Conservation (phyloP, 1,140 invertebrate species). For the Anadara kagoshimensis region DNA sequence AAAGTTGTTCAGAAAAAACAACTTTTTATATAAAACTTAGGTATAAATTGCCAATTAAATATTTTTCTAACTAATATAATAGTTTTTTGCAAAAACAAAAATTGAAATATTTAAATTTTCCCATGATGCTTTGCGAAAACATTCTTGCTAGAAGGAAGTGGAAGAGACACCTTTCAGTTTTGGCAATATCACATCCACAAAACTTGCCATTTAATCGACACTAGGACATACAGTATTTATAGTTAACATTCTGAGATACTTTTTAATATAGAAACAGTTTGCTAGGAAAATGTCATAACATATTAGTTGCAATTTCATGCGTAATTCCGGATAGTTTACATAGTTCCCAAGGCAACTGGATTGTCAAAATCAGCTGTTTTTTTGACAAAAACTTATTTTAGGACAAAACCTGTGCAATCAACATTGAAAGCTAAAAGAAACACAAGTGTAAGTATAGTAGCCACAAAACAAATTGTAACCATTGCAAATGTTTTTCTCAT, state of each 20-base stretch:
- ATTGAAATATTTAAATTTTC: background rate
- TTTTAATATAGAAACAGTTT: background rate
- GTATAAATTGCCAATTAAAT: too few relatives aligned
- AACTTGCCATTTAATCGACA: too few relatives aligned
- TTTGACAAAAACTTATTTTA: too few relatives aligned
- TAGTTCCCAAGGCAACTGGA: constrained; percentile 50
- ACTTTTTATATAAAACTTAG: too few relatives aligned
- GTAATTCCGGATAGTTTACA: constrained; percentile 32
- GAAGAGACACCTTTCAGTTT: background rate
- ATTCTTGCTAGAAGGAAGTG: constrained; percentile 13
- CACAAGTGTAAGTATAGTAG: too few relatives aligned
- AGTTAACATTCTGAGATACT: background rate
- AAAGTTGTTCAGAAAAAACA: background rate
- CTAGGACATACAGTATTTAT: background rate
- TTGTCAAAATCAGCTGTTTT: background rate
- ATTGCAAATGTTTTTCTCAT: too few relatives aligned
- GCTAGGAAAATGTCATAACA: background rate
- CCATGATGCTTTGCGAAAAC: constrained; percentile 32
- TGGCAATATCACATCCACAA: background rate
- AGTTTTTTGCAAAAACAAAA: background rate
- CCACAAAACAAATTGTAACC: too few relatives aligned
- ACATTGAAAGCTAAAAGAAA: too few relatives aligned
- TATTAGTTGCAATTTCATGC: too few relatives aligned
- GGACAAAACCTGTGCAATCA: too few relatives aligned
- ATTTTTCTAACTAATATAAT: too few relatives aligned